Percentiles rank a stretch among this genome's conserved stretches.
phyloP scores from a whole-genome alignment of 2,797 vertebrate species.

The Bothrops alternatus region DNA sequence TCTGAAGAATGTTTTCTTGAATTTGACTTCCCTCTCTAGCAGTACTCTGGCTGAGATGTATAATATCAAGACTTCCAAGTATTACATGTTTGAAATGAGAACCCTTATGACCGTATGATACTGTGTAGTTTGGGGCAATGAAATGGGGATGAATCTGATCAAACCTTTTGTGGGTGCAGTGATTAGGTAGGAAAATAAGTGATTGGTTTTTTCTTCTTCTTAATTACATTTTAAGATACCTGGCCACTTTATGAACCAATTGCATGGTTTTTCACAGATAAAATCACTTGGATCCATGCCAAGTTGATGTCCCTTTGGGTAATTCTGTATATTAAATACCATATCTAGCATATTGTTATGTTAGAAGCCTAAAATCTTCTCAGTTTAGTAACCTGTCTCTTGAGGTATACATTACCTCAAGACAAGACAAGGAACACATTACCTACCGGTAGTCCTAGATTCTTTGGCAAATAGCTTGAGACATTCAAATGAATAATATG shows the following conservation, averaged over 20 bases:
- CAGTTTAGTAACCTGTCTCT: background rate
- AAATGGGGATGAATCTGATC: background rate
- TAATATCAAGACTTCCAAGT: background rate
- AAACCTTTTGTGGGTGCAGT: background rate
- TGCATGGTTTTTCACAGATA: background rate
- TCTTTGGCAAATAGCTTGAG: background rate
- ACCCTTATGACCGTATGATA: background rate
- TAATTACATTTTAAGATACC: background rate
- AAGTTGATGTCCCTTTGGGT: background rate
- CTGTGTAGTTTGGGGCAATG: background rate
- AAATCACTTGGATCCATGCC: background rate
- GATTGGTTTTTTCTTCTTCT: background rate
- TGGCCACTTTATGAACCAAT: background rate
- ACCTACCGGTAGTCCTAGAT: background rate
- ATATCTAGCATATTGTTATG: background rate
- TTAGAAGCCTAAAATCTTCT: background rate
- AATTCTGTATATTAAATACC: background rate
- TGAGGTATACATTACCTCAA: background rate
- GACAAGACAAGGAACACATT: background rate
- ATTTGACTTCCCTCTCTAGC: background rate
- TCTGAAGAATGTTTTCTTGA: background rate
- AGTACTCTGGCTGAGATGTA: background rate
- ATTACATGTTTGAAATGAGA: background rate
- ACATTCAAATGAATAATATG: background rate
- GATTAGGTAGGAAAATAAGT: background rate